Base-by-base conservation (phyloP, 2,113 vertebrate genomes). In the Electrona antarctica region DNA sequence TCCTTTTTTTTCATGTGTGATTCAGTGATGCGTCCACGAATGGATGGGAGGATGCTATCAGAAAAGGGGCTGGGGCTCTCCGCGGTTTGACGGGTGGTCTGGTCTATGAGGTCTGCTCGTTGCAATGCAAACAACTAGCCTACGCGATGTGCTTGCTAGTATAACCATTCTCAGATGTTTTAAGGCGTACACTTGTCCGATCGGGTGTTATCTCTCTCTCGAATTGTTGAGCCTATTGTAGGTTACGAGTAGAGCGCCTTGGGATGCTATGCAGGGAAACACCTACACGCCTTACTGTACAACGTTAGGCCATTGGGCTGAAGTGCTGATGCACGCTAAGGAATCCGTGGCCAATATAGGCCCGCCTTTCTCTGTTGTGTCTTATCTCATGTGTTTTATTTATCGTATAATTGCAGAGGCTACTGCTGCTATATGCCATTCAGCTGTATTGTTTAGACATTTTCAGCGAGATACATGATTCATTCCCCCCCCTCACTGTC, bases 291-390 rank as follows among this genome's bases (percentile, higher is more conserved):
- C 80, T 72, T 74, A 74, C 33, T 41, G 33, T 41, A 41, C 33
- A 41, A 41, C 33, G 33, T 41, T 76, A 91, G 90, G 89, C 87
- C 89, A 77, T 74, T 63, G 73, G 85, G 82, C 78, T 82, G 84
- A 86, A 85, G 88, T 85, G 86, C 87, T 87, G 89, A 86, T 90
- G 87, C 86, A 81, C 78, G 85, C 87, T 80, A 4, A 86, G 84
- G 80, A 89, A 87, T 87, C 60, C 65, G 67, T 80, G 84, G 79
- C 85, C 49, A 81, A 75, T 59, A 69, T 80, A 85, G 88, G 90
- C 86, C 88, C 79, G 66, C 65, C 71, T 76, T 71, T 68, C 73
- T 73, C 29, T 73, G 73, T 60, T 72, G 61, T 74, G 66, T 67
- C 4, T 74, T 52, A 21, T 21, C 21, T 6, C 49, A 11, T 45